Conservation (phyloP, 2,888 invertebrate species). For the Melitaea athalia region DNA sequence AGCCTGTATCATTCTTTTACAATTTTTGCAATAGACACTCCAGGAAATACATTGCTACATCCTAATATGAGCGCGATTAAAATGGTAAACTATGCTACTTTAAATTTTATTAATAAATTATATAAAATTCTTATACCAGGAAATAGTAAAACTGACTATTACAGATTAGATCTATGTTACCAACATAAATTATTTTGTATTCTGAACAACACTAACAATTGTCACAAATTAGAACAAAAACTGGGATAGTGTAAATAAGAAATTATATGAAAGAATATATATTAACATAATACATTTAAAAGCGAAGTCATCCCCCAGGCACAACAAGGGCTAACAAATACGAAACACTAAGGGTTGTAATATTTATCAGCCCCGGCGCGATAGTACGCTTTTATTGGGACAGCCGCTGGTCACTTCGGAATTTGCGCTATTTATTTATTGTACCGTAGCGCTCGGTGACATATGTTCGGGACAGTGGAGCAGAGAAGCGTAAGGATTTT, state of each 20-base stretch:
- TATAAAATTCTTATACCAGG: too few species aligned
- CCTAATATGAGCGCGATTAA: too few species aligned
- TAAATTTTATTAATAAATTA: too few species aligned
- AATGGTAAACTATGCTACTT: too few species aligned
- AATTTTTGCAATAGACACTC: too few species aligned
- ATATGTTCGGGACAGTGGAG: constrained; percentile 59
- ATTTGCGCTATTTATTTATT: constrained; percentile 81
- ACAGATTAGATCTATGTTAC: too few species aligned
- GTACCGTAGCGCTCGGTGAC: constrained; percentile 69
- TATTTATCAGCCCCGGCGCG: constrained; percentile 67
- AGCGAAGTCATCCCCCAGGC: constrained; percentile 33
- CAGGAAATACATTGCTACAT: too few species aligned
- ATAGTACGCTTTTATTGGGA: constrained; percentile 74
- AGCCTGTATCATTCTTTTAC: too few species aligned
- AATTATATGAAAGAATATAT: background rate
- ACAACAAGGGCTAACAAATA: constrained; percentile 43
- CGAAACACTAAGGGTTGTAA: constrained; percentile 53
- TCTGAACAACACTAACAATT: too few species aligned
- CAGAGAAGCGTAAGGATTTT: constrained; percentile 50
- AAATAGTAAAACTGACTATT: too few species aligned
- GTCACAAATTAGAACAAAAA: too few species aligned
- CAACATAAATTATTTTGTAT: too few species aligned
- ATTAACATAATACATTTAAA: constrained; percentile 17
- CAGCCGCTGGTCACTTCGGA: constrained; percentile 78
- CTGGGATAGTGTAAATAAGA: background rate